phyloP scores from a whole-genome alignment of 2,113 vertebrate species.

The Romanogobio albipinnatus region DNA sequence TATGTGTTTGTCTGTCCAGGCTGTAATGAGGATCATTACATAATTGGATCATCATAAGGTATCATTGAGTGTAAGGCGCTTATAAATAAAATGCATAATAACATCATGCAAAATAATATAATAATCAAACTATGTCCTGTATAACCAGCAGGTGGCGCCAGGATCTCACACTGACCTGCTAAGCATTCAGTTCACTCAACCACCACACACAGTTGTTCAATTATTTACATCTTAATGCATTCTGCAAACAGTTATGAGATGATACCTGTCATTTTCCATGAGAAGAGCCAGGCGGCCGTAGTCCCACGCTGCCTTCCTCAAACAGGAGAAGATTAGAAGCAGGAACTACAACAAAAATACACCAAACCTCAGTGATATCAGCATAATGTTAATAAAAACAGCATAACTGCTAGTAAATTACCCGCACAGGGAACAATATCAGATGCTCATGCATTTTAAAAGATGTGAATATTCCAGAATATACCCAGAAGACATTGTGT shows the following conservation, averaged over 20 bases:
- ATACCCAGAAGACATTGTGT: neutral
- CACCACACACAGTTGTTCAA: neutral
- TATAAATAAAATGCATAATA: no score
- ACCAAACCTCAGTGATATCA: neutral
- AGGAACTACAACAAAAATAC: constrained; percentile 79
- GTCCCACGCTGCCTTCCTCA: constrained; percentile 97
- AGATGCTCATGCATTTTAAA: neutral
- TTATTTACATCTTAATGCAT: constrained; percentile 19
- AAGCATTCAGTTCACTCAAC: constrained; percentile 22
- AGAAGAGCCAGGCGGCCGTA: constrained; percentile 93
- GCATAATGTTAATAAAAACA: neutral
- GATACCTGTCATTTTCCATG: constrained; percentile 93
- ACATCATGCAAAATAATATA: neutral
- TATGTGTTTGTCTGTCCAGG: no score
- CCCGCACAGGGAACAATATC: neutral
- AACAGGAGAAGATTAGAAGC: constrained; percentile 90
- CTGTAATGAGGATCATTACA: no score
- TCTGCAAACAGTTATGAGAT: neutral
- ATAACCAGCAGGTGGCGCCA: constrained; percentile 70
- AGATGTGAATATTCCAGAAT: neutral
- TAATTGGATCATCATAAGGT: no score
- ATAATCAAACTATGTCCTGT: neutral
- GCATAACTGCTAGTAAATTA: neutral
- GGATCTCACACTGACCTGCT: constrained; percentile 26
- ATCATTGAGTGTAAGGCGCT: no score